Evolutionary conservation across 2,113 vertebrate species (phyloP), one percentile per base, ranked within the genome.

Genomic region (Jaculus jaculus): DNA sequence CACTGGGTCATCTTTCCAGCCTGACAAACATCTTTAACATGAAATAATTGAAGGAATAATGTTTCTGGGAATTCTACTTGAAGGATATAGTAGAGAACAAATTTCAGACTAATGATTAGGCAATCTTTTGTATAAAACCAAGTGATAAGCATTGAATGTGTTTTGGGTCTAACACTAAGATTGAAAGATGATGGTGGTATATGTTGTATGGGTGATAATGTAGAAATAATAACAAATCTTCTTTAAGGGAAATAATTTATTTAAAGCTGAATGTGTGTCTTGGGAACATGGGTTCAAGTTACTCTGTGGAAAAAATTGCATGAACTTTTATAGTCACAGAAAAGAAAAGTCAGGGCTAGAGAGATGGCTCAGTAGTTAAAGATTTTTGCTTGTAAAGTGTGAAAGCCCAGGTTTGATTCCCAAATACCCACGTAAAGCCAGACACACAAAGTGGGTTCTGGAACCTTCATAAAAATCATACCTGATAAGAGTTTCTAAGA

Each of bases 131-230:
- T 24, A 77, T 75, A 81, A 74, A n/a, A 37, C 74, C 73, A 88
- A 60, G 47, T 88, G 10, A 5, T 88, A 21, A 91, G 20, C n/a
- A 69, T 42, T 74, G 34, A 61, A n/a, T 61, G 24, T 60, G 28
- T 88, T 79, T 88, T 74, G 21, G 54, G 7, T 42, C 12, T 54
- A 91, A 72, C 47, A 84, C 47, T 34, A 87, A 32, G 47, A 73
- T 93, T 79, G 91, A 88, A 91, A 91, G 39, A 65, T 94, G 39
- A 77, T 84, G 61, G 69, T 80, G 66, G 74, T 65, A 71, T n/a
- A 65, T 30, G 21, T 78, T 94, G 20, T 78, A 23, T 84, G 61
- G 8, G 81, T 73, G 54, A 82, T 63, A 73, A 28, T 87, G 24
- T 71, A 75, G 51, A 90, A 92, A 66, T 75, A 85, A 32, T 61